Conservation (phyloP, 2,797 vertebrate species). For the Lutjanus argentimaculatus region DNA sequence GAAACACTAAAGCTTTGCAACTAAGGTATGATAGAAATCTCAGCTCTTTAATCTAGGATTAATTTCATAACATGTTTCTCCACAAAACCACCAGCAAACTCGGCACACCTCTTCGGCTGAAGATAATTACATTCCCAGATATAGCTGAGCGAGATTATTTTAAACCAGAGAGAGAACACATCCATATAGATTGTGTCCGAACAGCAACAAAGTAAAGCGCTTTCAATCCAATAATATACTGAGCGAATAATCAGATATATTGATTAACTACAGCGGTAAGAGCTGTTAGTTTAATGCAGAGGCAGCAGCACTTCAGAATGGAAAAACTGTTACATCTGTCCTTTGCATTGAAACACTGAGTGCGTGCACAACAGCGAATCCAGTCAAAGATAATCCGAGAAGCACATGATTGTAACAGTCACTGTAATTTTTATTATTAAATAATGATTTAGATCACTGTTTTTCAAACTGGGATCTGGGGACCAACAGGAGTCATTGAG, state of each 20-base stretch:
- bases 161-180: not conserved
- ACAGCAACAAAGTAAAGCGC: not conserved
- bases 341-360: not conserved
- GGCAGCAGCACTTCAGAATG: not conserved
- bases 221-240: not conserved
- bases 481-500: too few species aligned
- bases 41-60: conserved; percentile 4
- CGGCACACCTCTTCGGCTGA: not conserved
- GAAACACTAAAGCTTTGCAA: not conserved
- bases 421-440: not conserved
- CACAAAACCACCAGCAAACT: not conserved
- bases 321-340: not conserved
- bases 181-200: not conserved
- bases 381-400: not conserved
- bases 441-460: not conserved
- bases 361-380: not conserved
- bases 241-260: not conserved
- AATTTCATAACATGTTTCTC: conserved; percentile 1
- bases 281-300: not conserved
- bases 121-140: not conserved
- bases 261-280: not conserved
- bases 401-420: not conserved
- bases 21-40: not conserved
- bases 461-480: too few species aligned
- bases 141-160: conserved; percentile 9